Conservation (phyloP, 2,113 vertebrate genomes). For the Coptodon rendalli region DNA sequence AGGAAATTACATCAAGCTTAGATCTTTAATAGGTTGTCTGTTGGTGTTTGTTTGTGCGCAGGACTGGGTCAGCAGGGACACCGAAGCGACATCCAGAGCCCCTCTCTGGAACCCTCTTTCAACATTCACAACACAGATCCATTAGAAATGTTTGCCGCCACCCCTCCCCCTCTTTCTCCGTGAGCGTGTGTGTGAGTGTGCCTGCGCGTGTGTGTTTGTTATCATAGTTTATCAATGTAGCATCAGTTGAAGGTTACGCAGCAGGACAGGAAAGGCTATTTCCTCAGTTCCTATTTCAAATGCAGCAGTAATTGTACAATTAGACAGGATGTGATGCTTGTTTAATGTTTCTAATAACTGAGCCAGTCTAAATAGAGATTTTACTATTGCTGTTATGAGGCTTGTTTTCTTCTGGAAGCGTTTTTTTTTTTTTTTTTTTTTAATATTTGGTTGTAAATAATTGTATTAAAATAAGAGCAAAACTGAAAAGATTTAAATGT, state of each 20-base stretch:
- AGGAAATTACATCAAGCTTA: not conserved
- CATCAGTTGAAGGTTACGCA: conserved; percentile 12
- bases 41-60: conserved; percentile 18
- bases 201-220: conserved; percentile 3
- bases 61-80: conserved; percentile 36
- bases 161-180: not conserved
- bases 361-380: not conserved
- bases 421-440: not conserved
- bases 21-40: not conserved
- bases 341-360: conserved; percentile 12
- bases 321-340: conserved; percentile 15
- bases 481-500: not conserved
- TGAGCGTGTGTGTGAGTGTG: not conserved
- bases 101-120: conserved; percentile 42
- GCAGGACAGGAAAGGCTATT: conserved; percentile 40
- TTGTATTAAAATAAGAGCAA: not conserved
- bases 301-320: conserved; percentile 2
- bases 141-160: conserved; percentile 16
- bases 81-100: conserved; percentile 6
- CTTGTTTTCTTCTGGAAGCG: not conserved
- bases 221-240: conserved; percentile 3
- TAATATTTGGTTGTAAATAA: not conserved
- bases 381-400: not conserved
- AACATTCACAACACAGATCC: conserved; percentile 43
- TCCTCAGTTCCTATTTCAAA: conserved; percentile 29